phyloP scores from a whole-genome alignment of 2,113 vertebrate species.

The Caranx ignobilis region DNA sequence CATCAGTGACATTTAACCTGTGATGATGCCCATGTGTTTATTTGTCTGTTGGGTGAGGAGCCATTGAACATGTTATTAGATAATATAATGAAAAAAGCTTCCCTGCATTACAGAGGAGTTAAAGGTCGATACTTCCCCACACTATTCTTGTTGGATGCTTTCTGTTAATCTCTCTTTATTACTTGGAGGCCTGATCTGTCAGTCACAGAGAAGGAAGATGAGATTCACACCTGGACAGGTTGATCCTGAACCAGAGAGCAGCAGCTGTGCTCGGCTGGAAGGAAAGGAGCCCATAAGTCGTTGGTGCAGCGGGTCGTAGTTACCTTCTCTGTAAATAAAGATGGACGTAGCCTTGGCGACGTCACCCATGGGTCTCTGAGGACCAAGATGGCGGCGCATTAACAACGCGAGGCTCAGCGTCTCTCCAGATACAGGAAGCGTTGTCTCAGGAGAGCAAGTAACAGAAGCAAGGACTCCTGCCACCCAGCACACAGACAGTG shows the following conservation, averaged over 20 bases:
- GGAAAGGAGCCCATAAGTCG: too few relatives aligned
- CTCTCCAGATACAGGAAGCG: too few relatives aligned
- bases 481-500: too few relatives aligned
- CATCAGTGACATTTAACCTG: conserved; percentile 10
- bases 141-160: not conserved
- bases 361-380: too few relatives aligned
- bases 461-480: too few relatives aligned
- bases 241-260: not conserved
- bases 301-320: too few relatives aligned
- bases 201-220: conserved; percentile 1
- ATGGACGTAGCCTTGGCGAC: too few relatives aligned
- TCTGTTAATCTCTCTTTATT: not conserved
- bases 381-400: too few relatives aligned
- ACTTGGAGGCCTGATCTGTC: conserved; percentile 17
- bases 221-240: not conserved
- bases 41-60: not conserved
- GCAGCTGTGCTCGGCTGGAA: not conserved
- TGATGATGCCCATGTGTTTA: not conserved
- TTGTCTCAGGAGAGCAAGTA: too few relatives aligned
- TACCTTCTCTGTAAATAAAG: too few relatives aligned
- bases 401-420: too few relatives aligned
- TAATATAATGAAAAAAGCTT: not conserved
- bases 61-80: not conserved
- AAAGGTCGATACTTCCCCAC: not conserved
- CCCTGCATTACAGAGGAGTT: not conserved